These are phyloP conservation scores for Drosophila villosipedis DNA, from an alignment of 2,888 invertebrate species.

Conservation along the genomic window DNA sequence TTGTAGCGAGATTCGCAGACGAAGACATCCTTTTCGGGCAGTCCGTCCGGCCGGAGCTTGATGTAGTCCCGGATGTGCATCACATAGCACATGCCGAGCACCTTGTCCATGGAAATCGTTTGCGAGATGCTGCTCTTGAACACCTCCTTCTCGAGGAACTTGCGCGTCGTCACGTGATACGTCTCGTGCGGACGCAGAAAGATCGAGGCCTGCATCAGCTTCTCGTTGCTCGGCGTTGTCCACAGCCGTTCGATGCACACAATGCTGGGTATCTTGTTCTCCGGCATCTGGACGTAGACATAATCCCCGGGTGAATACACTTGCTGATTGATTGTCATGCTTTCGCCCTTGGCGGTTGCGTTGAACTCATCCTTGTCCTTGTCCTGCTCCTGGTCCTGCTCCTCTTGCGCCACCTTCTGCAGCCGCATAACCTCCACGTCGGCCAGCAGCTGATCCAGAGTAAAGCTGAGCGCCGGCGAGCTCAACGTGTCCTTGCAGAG, in stretches of 20 bases:
- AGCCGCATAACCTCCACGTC: conserved; percentile 91
- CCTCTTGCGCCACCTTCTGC: conserved; percentile 91
- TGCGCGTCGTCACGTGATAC: conserved; percentile 96
- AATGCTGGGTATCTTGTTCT: conserved; percentile 89
- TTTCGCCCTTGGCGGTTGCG: conserved; percentile 86
- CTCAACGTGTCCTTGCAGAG: conserved; percentile 92
- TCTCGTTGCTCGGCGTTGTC: conserved; percentile 92
- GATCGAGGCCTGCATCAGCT: conserved; percentile 96
- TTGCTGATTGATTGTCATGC: conserved; percentile 91
- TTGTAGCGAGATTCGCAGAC: conserved; percentile 98
- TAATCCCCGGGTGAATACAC: conserved; percentile 94
- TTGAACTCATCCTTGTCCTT: conserved; percentile 86
- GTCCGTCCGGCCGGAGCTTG: conserved; percentile 93
- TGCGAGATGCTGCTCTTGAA: conserved; percentile 97
- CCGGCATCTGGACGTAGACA: conserved; percentile 92
- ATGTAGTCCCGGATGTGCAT: conserved; percentile 98
- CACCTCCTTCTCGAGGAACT: conserved; percentile 97
- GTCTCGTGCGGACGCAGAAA: conserved; percentile 97
- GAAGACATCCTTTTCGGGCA: conserved; percentile 96
- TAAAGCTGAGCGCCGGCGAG: conserved; percentile 94
- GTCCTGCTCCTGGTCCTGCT: conserved; percentile 90
- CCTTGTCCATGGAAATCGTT: conserved; percentile 92
- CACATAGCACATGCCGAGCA: conserved; percentile 95
- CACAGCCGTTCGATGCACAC: conserved; percentile 95
- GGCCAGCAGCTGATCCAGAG: conserved; percentile 90